Conservation (phyloP, 2,113 vertebrate species). For the Poeciliopsis retropinna region DNA sequence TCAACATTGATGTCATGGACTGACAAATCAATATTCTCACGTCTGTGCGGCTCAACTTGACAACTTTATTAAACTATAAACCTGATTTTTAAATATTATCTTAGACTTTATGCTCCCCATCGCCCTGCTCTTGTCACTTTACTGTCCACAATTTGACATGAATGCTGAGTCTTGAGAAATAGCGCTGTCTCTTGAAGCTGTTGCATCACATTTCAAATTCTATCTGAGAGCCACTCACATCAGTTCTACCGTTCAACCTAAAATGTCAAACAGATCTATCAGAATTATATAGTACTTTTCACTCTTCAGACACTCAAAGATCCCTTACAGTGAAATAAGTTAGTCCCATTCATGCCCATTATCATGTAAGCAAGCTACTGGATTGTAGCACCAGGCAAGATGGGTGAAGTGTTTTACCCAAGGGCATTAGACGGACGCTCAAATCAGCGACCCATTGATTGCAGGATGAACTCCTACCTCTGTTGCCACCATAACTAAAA, state of each 20-base stretch:
- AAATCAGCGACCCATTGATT: no score
- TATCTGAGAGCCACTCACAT: background rate
- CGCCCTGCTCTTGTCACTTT: conserved; percentile 6
- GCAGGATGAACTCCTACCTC: no score
- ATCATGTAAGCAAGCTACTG: no score
- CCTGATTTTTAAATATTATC: conserved; percentile 14
- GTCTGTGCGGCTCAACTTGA: background rate
- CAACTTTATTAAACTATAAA: background rate
- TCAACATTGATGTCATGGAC: background rate
- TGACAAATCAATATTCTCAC: background rate
- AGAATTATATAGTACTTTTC: no score
- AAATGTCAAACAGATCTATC: no score
- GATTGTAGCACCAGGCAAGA: no score
- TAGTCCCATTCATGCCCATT: no score
- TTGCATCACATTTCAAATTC: conserved; percentile 11
- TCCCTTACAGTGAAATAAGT: no score
- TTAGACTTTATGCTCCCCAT: conserved; percentile 16
- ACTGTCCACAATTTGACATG: conserved; percentile 35
- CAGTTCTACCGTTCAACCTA: background rate
- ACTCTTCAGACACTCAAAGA: no score
- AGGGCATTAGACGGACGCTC: no score
- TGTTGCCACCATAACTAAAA: no score
- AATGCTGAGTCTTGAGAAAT: conserved; percentile 44
- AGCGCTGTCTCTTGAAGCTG: conserved; percentile 24
- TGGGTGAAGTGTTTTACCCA: no score